These are phyloP conservation scores for Osmerus eperlanus DNA, from an alignment of 2,113 vertebrate genomes.

Conservation along the genomic window DNA sequence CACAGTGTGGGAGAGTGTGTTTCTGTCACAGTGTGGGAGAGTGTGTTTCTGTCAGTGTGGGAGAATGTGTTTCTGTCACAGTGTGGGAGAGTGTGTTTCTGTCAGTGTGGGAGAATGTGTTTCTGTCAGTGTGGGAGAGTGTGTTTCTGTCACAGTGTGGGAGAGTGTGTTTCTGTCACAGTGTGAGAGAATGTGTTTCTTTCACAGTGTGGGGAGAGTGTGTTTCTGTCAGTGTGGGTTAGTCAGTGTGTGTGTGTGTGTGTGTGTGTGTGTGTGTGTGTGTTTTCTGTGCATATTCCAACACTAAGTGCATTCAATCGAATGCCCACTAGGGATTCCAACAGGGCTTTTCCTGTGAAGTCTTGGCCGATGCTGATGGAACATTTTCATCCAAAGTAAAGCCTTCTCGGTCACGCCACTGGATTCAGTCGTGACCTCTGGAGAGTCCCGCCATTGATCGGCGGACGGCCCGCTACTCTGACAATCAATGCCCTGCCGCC, in stretches of 20 bases:
- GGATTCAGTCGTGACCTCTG: constrained; percentile 32
- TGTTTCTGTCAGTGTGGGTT: constrained; percentile 13
- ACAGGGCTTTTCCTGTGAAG: constrained; percentile 6
- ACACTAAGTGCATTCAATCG: background rate
- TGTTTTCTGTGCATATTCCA: background rate
- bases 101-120: no score
- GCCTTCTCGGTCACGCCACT: constrained; percentile 32
- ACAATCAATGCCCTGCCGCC: constrained; percentile 41
- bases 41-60: background rate
- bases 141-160: constrained; percentile 5
- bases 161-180: background rate
- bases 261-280: background rate
- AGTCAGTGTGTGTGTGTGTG: background rate
- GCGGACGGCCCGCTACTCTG: constrained; percentile 24
- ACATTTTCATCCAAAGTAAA: constrained; percentile 34
- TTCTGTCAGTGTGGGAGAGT: background rate
- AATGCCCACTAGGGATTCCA: constrained; percentile 6
- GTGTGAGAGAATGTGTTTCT: background rate
- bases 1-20: background rate
- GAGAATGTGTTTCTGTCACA: constrained; percentile 1
- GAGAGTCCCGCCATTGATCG: constrained; percentile 41
- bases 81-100: constrained; percentile 2
- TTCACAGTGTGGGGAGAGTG: background rate
- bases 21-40: constrained; percentile 1
- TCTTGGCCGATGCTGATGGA: constrained; percentile 19